Evolutionary conservation across 2,888 invertebrate genomes (phyloP).

Genomic region (Platypus cylindrus): DNA sequence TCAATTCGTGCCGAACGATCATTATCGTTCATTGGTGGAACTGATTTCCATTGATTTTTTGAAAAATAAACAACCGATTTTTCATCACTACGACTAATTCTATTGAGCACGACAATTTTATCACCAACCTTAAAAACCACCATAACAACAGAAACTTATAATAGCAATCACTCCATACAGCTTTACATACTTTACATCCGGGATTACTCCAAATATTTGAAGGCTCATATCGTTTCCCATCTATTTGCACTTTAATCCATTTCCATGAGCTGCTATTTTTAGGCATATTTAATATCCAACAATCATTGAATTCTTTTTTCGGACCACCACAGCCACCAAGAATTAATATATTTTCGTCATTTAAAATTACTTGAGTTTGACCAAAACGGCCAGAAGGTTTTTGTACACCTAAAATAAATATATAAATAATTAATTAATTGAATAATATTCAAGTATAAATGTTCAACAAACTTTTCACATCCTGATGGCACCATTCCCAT

Average conservation of each 20-base stretch:
- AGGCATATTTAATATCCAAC: constrained; percentile 76
- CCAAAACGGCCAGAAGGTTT: constrained; percentile 54
- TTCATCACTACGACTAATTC: constrained; percentile 43
- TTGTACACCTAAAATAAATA: constrained; percentile 19
- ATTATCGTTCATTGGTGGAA: constrained; percentile 20
- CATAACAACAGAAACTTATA: too few species aligned
- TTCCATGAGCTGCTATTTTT: constrained; percentile 50
- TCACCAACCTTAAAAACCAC: constrained; percentile 49
- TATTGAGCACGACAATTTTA: constrained; percentile 62
- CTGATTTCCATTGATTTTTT: constrained; percentile 22
- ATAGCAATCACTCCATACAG: too few species aligned
- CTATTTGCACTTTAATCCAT: constrained; percentile 62
- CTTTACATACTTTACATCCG: constrained; percentile 65
- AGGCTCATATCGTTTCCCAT: constrained; percentile 67
- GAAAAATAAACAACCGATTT: constrained; percentile 43
- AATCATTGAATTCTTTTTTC: constrained; percentile 70
- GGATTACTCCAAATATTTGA: constrained; percentile 90
- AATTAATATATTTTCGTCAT: constrained; percentile 64
- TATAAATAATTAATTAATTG: background rate
- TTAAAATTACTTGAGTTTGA: constrained; percentile 78
- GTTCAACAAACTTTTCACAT: constrained; percentile 34
- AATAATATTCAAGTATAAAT: background rate
- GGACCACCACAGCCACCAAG: constrained; percentile 83
- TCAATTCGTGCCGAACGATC: constrained; percentile 24
- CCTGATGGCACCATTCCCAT: constrained; percentile 65